These are phyloP conservation scores for Hippopotamus amphibius DNA, from an alignment of 2,113 vertebrate species.

Conservation along the genomic window DNA sequence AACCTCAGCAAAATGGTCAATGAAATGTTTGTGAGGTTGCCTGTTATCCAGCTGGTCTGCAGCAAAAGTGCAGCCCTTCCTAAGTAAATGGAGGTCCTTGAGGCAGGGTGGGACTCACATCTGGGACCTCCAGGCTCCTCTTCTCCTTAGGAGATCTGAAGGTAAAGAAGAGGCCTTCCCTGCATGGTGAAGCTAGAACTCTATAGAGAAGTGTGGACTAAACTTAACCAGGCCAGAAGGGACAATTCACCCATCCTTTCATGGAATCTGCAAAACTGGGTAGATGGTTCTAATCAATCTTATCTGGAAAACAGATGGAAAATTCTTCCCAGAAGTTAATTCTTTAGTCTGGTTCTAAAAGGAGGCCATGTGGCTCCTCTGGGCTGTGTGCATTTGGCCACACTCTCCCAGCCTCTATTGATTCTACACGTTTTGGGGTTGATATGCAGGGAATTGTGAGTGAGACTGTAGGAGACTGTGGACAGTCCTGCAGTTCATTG, in stretches of 20 bases:
- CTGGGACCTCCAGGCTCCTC: neutral
- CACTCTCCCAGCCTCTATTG: neutral
- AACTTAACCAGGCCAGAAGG: neutral
- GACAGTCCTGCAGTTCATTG: neutral
- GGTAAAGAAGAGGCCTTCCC: neutral
- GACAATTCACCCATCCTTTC: neutral
- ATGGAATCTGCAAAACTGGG: neutral
- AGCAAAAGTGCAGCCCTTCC: neutral
- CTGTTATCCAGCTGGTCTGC: neutral
- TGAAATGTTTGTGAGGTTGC: neutral
- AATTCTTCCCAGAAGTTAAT: constrained; percentile 52
- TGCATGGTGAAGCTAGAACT: neutral
- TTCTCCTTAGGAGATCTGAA: neutral
- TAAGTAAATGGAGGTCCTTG: neutral
- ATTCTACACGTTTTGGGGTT: neutral
- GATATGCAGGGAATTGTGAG: neutral
- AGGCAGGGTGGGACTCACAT: fast-evolving
- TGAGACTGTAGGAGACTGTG: neutral
- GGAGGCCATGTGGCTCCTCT: neutral
- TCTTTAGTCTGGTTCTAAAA: constrained; percentile 54
- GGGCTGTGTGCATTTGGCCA: neutral
- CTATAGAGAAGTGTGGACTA: neutral
- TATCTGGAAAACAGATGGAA: constrained; percentile 68
- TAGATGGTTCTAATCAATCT: constrained; percentile 59
- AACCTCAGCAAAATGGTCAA: neutral